phyloP scores from a whole-genome alignment of 2,797 vertebrate species.

The Oreochromis grahami region DNA sequence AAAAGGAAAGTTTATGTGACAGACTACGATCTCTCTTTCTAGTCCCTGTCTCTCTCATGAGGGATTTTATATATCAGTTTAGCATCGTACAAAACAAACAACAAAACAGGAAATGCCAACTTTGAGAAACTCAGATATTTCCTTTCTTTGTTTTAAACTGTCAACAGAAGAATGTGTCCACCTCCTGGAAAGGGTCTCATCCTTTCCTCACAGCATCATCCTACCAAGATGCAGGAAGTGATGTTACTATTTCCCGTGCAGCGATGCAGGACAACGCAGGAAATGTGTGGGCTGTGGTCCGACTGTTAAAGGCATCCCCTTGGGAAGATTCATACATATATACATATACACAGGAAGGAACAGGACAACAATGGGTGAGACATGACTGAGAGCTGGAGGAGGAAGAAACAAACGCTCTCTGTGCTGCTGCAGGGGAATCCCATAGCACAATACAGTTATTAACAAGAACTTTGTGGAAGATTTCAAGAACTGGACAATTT shows the following conservation, averaged over 20 bases:
- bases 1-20: neutral
- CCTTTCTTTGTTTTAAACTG: neutral
- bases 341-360: slow-evolving; percentile 44
- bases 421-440: slow-evolving; percentile 16
- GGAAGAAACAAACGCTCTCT: slow-evolving; percentile 44
- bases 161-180: neutral
- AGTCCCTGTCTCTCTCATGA: neutral
- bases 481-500: neutral
- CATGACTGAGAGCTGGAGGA: neutral
- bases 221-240: slow-evolving; percentile 22
- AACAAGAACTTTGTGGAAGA: neutral
- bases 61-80: neutral
- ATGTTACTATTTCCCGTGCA: slow-evolving; percentile 20
- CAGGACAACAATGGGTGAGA: slow-evolving; percentile 50
- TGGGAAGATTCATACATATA: neutral
- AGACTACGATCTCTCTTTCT: neutral
- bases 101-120: neutral
- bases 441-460: neutral
- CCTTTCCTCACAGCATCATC: neutral
- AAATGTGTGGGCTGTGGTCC: slow-evolving; percentile 31
- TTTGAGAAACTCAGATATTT: neutral
- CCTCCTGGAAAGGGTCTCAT: slow-evolving; percentile 20
- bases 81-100: neutral
- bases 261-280: neutral
- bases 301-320: neutral